Evolutionary conservation across 2,888 invertebrate genomes (phyloP).

Genomic region (Rapana venosa): DNA sequence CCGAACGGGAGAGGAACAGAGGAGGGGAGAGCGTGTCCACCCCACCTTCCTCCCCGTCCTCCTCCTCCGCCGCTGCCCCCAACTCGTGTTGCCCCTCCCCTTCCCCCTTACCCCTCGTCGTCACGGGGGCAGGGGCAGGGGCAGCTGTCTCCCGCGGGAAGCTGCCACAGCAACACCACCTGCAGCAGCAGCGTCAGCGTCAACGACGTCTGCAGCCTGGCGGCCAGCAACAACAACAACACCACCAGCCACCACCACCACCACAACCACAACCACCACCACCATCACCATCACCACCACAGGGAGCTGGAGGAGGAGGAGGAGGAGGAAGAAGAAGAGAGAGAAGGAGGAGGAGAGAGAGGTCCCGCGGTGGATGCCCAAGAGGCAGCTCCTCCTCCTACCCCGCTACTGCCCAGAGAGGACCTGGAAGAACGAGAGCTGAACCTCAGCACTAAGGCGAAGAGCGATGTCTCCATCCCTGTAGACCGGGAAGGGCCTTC

Average conservation of each 20-base stretch:
- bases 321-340: not conserved
- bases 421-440: not conserved
- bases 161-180: slow-evolving; percentile 34
- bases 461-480: not conserved
- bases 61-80: not conserved
- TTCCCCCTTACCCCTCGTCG: not conserved
- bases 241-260: not conserved
- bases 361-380: not conserved
- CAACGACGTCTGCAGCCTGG: slow-evolving; percentile 25
- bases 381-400: not conserved
- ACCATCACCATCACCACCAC: not conserved
- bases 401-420: not conserved
- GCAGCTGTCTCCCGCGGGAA: slow-evolving; percentile 8
- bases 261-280: not conserved
- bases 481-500: not conserved
- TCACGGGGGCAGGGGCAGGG: not conserved
- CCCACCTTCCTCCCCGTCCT: slow-evolving; percentile 27
- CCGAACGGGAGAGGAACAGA: slow-evolving; percentile 9
- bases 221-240: slow-evolving; percentile 25
- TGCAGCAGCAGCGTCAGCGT: not conserved
- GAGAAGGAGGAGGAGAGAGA: not conserved
- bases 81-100: slow-evolving; percentile 30
- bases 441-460: not conserved
- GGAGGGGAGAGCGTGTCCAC: not conserved
- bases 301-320: not conserved